Percentiles rank a stretch among this genome's conserved stretches.
These are phyloP conservation scores for Ornithoptera priamus DNA, from an alignment of 2,888 invertebrate genomes.

Conservation along the genomic window DNA sequence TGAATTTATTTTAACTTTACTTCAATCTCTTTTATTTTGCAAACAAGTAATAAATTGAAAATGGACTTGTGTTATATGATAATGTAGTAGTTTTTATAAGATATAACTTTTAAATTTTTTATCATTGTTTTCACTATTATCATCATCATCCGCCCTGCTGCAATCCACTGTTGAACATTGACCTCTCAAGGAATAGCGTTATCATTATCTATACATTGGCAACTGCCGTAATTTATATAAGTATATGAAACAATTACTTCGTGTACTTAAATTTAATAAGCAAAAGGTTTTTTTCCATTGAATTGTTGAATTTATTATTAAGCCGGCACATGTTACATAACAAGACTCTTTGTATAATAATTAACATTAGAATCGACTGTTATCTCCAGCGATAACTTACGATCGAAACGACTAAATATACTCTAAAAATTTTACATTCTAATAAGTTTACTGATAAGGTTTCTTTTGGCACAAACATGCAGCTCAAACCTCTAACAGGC, in stretches of 20 bases:
- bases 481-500: constrained; percentile 7
- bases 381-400: constrained; percentile 40
- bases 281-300: not conserved
- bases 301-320: constrained; percentile 12
- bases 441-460: not conserved
- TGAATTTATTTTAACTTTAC: too few species aligned
- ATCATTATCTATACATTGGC: too few species aligned
- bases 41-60: too few species aligned
- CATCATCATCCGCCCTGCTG: too few species aligned
- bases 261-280: not conserved
- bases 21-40: too few species aligned
- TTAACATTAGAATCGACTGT: constrained; percentile 53
- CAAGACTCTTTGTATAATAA: constrained; percentile 50
- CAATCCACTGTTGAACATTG: too few species aligned
- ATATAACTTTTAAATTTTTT: too few species aligned
- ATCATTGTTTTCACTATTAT: too few species aligned
- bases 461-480: constrained; percentile 14
- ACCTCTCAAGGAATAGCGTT: too few species aligned
- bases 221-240: too few species aligned
- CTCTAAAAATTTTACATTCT: not conserved
- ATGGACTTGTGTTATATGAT: not conserved
- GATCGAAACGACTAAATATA: constrained; percentile 2
- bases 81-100: not conserved
- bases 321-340: constrained; percentile 35
- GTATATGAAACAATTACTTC: not conserved